phyloP scores from a whole-genome alignment of 2,888 invertebrate genomes.

The Trissolcus japonicus region DNA sequence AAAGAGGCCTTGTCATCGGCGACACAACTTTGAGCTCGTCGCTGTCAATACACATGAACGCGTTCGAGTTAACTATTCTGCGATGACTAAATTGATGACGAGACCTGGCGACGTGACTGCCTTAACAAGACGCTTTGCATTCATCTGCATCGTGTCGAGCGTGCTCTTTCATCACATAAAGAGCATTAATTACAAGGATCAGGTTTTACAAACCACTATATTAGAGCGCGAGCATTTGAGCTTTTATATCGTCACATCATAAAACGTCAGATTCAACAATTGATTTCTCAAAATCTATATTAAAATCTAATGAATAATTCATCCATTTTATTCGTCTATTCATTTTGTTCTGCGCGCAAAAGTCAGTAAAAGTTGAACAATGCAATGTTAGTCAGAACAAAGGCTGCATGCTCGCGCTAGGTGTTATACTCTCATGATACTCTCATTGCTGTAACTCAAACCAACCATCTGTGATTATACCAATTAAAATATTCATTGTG shows the following conservation, averaged over 20 bases:
- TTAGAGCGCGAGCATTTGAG: background rate
- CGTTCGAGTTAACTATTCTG: conserved; percentile 24
- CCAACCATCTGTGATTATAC: too few species aligned
- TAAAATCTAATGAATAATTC: background rate
- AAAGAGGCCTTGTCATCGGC: conserved; percentile 46
- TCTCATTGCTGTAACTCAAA: too few species aligned
- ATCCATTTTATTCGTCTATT: too few species aligned
- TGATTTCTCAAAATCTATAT: background rate
- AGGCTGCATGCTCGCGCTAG: background rate
- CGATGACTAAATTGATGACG: conserved; percentile 50
- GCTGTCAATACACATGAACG: conserved; percentile 14
- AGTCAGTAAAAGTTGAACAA: background rate
- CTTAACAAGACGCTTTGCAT: conserved; percentile 53
- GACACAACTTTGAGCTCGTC: conserved; percentile 36
- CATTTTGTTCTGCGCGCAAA: background rate
- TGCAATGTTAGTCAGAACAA: background rate
- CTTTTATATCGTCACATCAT: background rate
- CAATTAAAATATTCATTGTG: too few species aligned
- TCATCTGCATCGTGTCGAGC: conserved; percentile 37
- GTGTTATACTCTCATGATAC: background rate
- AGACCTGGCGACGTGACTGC: conserved; percentile 39
- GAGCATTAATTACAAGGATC: conserved; percentile 46
- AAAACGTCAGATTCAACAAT: background rate
- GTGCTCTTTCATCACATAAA: conserved; percentile 43
- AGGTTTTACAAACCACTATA: conserved; percentile 25